Conservation (phyloP, 2,888 invertebrate species). For the Drosophila macrospina region DNA sequence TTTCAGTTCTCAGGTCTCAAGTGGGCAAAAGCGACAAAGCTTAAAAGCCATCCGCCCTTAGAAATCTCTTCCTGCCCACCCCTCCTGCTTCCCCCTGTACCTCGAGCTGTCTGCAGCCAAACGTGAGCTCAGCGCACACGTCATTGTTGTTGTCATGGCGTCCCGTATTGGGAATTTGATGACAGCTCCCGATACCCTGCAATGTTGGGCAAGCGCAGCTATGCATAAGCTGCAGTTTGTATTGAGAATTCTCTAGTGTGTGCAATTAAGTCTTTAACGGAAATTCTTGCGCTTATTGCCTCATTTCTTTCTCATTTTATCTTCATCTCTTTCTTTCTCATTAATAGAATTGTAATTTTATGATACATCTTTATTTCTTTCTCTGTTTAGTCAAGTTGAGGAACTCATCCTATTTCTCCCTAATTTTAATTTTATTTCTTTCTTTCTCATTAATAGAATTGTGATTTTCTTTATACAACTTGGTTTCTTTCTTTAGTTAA, state of each 20-base stretch:
- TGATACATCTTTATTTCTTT: no score
- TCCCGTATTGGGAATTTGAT: constrained; percentile 14
- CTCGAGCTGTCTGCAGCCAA: background rate
- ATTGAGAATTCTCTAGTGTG: background rate
- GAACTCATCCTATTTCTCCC: no score
- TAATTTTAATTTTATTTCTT: no score
- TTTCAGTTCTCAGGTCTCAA: constrained; percentile 44
- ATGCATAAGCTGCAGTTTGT: background rate
- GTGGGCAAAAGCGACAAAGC: constrained; percentile 41
- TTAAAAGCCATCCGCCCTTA: constrained; percentile 52
- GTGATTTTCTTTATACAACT: no score
- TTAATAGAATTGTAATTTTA: no score
- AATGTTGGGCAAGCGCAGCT: background rate
- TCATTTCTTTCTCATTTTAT: background rate
- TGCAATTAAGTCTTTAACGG: background rate
- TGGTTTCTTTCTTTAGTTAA: no score
- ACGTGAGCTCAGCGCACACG: constrained; percentile 40
- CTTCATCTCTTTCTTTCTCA: background rate
- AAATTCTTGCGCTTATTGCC: background rate
- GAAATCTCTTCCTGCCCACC: background rate
- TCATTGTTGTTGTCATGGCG: constrained; percentile 39
- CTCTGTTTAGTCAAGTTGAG: no score
- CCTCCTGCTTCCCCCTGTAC: background rate
- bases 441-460: no score
- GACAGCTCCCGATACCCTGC: constrained; percentile 31